A percentile compares a stretch with the other conserved stretches of the same genome.
These are phyloP conservation scores for Catocala nupta DNA, from an alignment of 2,888 invertebrate species.

Conservation along the genomic window DNA sequence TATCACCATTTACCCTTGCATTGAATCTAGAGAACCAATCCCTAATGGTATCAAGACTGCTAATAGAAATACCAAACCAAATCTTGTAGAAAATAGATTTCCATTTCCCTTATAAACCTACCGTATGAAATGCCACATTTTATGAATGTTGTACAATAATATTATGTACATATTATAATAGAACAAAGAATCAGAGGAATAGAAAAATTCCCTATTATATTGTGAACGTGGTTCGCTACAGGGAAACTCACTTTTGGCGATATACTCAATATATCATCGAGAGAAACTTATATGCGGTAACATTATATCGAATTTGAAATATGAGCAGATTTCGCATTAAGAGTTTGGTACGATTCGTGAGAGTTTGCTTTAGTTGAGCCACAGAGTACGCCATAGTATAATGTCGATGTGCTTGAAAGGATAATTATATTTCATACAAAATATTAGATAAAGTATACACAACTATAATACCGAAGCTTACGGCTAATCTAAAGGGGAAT, in stretches of 20 bases:
- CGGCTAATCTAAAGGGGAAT: too few species aligned
- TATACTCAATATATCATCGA: conserved; percentile 19
- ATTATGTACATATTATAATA: conserved; percentile 39
- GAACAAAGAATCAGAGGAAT: conserved; percentile 41
- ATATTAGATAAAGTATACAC: too few species aligned
- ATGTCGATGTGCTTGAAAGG: too few species aligned
- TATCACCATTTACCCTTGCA: neutral
- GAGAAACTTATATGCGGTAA: conserved; percentile 13
- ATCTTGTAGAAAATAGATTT: neutral
- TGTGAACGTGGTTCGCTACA: conserved; percentile 26
- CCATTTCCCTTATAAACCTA: conserved; percentile 19
- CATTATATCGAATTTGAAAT: conserved; percentile 39
- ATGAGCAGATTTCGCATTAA: conserved; percentile 1
- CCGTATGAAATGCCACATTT: conserved; percentile 18
- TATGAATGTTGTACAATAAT: conserved; percentile 23
- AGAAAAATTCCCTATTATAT: conserved; percentile 30
- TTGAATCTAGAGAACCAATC: neutral
- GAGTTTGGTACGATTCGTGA: conserved; percentile 1
- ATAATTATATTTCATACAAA: too few species aligned
- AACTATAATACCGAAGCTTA: too few species aligned
- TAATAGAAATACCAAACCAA: neutral
- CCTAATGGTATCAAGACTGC: neutral
- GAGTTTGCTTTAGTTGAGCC: too few species aligned
- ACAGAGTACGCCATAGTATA: too few species aligned
- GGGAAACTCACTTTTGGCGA: conserved; percentile 30